phyloP scores from a whole-genome alignment of 1,140 invertebrate species.

The Atopsyche davidsoni region DNA sequence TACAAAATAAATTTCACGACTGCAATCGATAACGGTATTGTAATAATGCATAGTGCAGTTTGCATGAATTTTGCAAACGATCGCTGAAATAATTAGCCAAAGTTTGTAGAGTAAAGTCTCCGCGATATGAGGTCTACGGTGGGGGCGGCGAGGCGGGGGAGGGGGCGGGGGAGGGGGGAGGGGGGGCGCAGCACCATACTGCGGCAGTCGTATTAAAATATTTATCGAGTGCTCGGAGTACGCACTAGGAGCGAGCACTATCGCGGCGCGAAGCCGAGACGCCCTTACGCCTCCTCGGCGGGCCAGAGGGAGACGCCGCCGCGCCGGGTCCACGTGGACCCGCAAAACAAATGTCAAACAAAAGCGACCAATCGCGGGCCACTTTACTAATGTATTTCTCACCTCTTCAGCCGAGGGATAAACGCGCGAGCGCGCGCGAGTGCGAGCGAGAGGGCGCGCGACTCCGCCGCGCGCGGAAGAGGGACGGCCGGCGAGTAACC shows the following conservation, averaged over 20 bases:
- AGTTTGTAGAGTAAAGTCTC: no score
- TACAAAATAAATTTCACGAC: no score
- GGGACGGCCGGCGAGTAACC: conserved; percentile 14
- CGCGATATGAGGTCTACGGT: no score
- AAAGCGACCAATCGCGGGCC: conserved; percentile 27
- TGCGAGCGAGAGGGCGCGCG: conserved; percentile 7
- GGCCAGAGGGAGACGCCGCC: conserved; percentile 14
- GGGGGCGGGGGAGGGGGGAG: no score
- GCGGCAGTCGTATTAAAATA: conserved; percentile 30
- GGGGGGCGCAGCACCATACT: no score
- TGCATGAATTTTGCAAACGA: no score
- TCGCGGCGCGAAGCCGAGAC: conserved; percentile 7
- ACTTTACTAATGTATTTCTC: conserved; percentile 30
- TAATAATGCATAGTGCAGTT: no score
- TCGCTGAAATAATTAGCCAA: no score
- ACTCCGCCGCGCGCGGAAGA: conserved; percentile 8
- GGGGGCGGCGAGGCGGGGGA: no score
- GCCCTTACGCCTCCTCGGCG: conserved; percentile 1
- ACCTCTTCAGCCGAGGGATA: conserved; percentile 23
- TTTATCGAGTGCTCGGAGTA: conserved; percentile 29
- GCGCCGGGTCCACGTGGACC: conserved; percentile 24
- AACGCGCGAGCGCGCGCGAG: neutral
- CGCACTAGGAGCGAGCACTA: conserved; percentile 18
- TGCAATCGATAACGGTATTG: no score
- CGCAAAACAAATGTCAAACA: conserved; percentile 26